Conservation (phyloP, 2,113 vertebrate species). For the Festucalex cinctus region DNA sequence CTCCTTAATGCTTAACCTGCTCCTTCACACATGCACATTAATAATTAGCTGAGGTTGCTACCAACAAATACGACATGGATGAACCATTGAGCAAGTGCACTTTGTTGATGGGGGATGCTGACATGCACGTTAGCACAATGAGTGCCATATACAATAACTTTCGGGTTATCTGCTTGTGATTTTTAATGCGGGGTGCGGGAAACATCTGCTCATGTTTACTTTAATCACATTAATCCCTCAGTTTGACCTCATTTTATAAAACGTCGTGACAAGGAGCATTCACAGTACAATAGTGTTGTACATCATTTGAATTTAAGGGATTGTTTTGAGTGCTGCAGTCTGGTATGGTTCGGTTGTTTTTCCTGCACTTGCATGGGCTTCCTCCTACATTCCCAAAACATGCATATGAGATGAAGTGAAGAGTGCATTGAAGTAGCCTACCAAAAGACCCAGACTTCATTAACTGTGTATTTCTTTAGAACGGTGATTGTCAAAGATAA, state of each 20-base stretch:
- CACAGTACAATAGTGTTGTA: not conserved
- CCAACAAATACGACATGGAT: slow-evolving; percentile 34
- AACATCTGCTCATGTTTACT: slow-evolving; percentile 51
- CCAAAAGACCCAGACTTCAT: not conserved
- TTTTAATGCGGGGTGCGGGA: not conserved
- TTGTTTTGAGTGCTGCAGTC: not conserved
- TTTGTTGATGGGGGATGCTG: slow-evolving; percentile 27
- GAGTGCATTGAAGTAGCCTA: too few relatives aligned
- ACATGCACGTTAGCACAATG: not conserved
- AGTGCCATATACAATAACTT: not conserved
- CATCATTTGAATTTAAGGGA: not conserved
- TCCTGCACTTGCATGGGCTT: not conserved
- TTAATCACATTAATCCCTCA: slow-evolving; percentile 22
- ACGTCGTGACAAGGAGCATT: not conserved
- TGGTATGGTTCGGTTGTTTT: not conserved
- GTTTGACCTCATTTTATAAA: slow-evolving; percentile 11
- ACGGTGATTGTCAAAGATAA: slow-evolving; percentile 13
- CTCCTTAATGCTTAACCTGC: slow-evolving; percentile 1
- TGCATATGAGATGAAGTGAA: not conserved
- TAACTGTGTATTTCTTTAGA: slow-evolving; percentile 1
- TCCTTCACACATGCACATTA: slow-evolving; percentile 16
- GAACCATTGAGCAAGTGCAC: slow-evolving; percentile 19
- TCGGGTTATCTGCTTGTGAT: not conserved
- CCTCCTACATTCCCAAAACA: not conserved
- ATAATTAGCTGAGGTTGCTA: slow-evolving; percentile 43